Evolutionary conservation across 2,888 invertebrate genomes (phyloP).

Genomic region (Eutolmus rufibarbis): DNA sequence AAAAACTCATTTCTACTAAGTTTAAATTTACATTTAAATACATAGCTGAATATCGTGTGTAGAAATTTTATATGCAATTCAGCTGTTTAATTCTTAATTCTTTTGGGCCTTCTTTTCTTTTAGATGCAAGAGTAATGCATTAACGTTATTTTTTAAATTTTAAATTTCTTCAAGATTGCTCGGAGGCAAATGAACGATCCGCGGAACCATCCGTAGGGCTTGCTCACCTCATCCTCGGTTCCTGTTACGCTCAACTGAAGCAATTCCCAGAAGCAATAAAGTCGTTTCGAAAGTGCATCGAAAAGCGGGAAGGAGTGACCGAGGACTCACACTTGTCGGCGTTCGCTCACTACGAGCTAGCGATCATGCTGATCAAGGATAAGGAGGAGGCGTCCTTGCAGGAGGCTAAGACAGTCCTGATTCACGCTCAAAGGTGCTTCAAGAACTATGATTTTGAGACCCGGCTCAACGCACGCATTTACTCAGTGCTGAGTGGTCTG

Average conservation of each 20-base stretch:
- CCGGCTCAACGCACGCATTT: conserved; percentile 69
- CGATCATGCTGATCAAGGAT: conserved; percentile 64
- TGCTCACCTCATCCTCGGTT: conserved; percentile 65
- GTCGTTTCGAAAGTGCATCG: conserved; percentile 58
- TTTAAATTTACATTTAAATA: too few species aligned
- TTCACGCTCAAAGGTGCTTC: conserved; percentile 65
- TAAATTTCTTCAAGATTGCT: conserved; percentile 25
- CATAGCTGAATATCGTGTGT: too few species aligned
- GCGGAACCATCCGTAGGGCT: conserved; percentile 68
- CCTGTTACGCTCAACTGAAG: conserved; percentile 63
- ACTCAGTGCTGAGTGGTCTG: conserved; percentile 64
- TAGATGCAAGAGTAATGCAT: too few species aligned
- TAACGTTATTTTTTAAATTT: background rate
- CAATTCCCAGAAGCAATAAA: conserved; percentile 58
- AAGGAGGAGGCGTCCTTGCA: conserved; percentile 60
- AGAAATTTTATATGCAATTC: background rate
- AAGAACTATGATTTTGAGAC: conserved; percentile 74
- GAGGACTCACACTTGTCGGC: conserved; percentile 69
- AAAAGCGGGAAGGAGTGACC: conserved; percentile 53
- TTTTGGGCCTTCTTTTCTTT: too few species aligned
- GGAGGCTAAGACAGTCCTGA: conserved; percentile 65
- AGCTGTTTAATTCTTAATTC: too few species aligned
- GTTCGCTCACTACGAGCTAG: conserved; percentile 72
- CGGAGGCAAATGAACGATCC: conserved; percentile 49
- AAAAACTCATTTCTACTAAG: too few species aligned